Base-by-base conservation (phyloP, 2,113 vertebrate genomes). In the Hymenochirus boettgeri region DNA sequence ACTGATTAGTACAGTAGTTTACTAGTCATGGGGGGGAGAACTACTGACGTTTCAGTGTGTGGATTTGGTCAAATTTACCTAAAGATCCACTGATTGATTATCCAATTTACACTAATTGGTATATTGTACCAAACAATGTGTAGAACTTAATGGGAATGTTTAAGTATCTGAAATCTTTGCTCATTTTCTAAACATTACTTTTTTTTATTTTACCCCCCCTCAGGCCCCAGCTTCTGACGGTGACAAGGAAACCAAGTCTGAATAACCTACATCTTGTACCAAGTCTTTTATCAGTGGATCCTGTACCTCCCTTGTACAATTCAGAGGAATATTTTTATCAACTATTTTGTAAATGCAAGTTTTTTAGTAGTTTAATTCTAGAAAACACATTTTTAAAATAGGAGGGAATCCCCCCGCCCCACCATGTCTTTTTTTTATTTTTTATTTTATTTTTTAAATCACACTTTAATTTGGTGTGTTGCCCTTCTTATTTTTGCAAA, bases 311-410 rank as follows among this genome's bases (percentile, higher is more conserved):
- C 85, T 93, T 96, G 93, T 94, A 94, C 85, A 94, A 95, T 94
- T 90, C 95, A 98, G 93, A 98, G 91, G 90, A 93, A 92, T 93
- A 95, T 97, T 98, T 97, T 95, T 93, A 95, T 93, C 90, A 78
- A 87, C 88, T 96, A 93, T 94, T 98, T 96, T 95, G 91, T 94
- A 93, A 92, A 90, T 85, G 85, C 86, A 83, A 88, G 87, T 90
- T 93, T 94, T 97, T 95, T 93, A 92, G 88, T 89, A 85, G 87
- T 80, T 63, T 72, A 65, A 80, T 74, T 88, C 82, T 97, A 95
- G 93, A 86, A 72, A 86, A 85, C 83, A 79, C 77, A 74, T 85
- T 83, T 86, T 82, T 83, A 83, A 84, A 74, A 82, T 83, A 57
- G 62, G 80, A 85, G 73, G 79, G 77, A 80, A 79, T 80, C 79